Conservation (phyloP, 2,113 vertebrate genomes). For the Casuarius casuarius region DNA sequence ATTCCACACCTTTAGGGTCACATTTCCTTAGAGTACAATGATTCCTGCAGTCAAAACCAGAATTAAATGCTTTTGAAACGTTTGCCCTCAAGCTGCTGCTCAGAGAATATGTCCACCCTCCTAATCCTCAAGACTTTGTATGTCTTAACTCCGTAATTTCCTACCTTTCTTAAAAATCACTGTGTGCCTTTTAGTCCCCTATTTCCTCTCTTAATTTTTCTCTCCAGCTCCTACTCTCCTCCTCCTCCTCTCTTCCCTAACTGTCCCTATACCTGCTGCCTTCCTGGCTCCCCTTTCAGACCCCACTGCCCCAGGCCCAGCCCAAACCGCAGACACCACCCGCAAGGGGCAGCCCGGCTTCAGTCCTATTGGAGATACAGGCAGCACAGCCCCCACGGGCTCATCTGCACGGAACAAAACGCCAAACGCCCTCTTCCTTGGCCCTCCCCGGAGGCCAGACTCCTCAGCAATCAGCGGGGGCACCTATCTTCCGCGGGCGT, state of each 20-base stretch:
- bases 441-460: too few species aligned
- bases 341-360: neutral
- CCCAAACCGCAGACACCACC: neutral
- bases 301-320: neutral
- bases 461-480: accelerated
- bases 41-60: neutral
- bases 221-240: neutral
- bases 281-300: neutral
- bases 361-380: accelerated
- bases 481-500: accelerated
- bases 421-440: too few species aligned
- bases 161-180: too few species aligned
- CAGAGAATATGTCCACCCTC: neutral
- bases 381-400: neutral
- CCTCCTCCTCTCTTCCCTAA: neutral
- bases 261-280: neutral
- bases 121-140: neutral
- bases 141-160: neutral
- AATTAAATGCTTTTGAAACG: neutral
- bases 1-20: neutral
- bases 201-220: neutral
- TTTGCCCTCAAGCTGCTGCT: neutral
- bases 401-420: neutral
- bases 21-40: too few species aligned
- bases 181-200: neutral